Base-by-base conservation (phyloP, 2,888 invertebrate species). In the Euphydryas editha region DNA sequence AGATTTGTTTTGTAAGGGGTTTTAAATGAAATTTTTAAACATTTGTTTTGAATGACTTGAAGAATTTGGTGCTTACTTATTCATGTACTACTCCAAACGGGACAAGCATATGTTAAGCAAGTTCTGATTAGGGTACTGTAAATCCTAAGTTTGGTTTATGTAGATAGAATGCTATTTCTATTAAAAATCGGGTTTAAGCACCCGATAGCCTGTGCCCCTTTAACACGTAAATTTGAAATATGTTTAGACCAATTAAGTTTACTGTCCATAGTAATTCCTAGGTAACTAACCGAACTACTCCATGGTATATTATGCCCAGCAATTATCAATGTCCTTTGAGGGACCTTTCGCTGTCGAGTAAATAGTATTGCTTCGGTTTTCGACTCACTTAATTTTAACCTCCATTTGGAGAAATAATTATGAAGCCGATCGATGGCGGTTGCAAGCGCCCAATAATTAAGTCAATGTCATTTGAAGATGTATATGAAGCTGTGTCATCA, bases 191-290 rank as follows among this genome's bases (percentile, higher is more conserved):
- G 39, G 6, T 24, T n/a, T 15, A 42, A 42, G 2, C 7, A 13
- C 18, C 54, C 54, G n/a, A 54, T 17, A 6, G 15, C 24, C 13
- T 61, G 13, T 17, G 39, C 7, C 2, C 30, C 49, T 54, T 61
- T 61, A n/a, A 13, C 17, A n/a, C 20, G 39, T 17, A 24, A 10
- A 24, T 15, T 8, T 0, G 39, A 11, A 15, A 51, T 47, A n/a
- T 60, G 51, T 15, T 60, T 54, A 10, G 54, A n/a, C 24, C 60
- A 60, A 42, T 60, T 60, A 8, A 60, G 13, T 54, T 54, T 60
- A 20, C 39, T 60, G 2, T 60, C 60, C 13, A 60, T 20, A 49
- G 37, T 8, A 2, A 51, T 37, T 36, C 60, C 42, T 36, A 18
- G 42, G 51, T 51, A 54, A 20, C 39, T 30, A 10, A 54, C 51